Conservation (phyloP, 2,113 vertebrate genomes). For the Strix aluco region DNA sequence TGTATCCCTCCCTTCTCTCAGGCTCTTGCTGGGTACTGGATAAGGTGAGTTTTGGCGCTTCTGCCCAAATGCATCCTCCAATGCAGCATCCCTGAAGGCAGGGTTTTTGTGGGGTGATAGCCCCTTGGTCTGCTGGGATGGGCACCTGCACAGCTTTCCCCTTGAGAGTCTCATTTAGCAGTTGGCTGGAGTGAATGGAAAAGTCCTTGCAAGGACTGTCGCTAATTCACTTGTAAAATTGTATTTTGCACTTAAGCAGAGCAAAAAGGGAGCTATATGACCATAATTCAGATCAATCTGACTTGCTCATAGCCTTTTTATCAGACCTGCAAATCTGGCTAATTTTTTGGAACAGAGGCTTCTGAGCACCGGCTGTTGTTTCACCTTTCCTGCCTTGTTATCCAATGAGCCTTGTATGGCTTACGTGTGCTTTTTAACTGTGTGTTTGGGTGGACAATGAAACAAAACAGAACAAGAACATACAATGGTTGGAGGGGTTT, state of each 20-base stretch:
- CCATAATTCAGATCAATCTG: background rate
- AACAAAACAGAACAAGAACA: background rate
- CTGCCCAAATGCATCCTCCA: background rate
- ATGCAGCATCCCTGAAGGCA: background rate
- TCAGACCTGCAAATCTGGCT: background rate
- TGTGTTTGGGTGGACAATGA: background rate
- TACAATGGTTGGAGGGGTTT: background rate
- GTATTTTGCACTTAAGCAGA: background rate
- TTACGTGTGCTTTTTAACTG: background rate
- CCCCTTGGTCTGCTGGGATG: background rate
- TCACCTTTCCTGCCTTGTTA: background rate
- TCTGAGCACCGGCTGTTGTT: background rate
- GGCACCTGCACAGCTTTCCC: background rate
- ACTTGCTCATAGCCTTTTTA: background rate
- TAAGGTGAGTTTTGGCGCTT: background rate
- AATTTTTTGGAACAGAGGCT: background rate
- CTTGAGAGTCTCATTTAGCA: background rate
- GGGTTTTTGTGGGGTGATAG: background rate
- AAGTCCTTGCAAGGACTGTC: background rate
- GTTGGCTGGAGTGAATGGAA: background rate
- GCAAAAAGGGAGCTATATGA: background rate
- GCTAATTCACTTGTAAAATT: background rate
- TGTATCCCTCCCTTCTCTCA: background rate
- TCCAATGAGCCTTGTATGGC: background rate
- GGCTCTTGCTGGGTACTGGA: background rate